Evolutionary conservation across 1,140 invertebrate species (phyloP), one percentile per base, ranked within the genome.

Genomic region (Sycobia sp.): DNA sequence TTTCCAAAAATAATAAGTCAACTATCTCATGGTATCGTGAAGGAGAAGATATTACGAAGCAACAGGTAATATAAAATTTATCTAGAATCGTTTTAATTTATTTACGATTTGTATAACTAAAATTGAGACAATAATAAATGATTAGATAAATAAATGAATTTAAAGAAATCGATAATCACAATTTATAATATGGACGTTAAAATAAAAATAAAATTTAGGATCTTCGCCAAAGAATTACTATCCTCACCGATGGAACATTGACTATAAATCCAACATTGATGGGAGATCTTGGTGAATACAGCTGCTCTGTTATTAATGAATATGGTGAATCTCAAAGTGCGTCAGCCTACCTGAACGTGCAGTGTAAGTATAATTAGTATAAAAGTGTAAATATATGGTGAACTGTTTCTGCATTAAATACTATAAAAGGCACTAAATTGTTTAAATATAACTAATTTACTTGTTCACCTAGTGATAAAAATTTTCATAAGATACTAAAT

Each of bases 281-380:
- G 82, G 86, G 88, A 29, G 95, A 98, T 76, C 87, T 89, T 62
- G 96, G 95, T 27, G 88, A 91, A 78, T 98, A 95, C 80, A 90
- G 88, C 56, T 98, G 96, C 76, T 87, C 90, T 70, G 93, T 96
- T 56, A 89, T 85, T 44, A 93, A 92, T 71, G 85, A 86, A 10
- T 88, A 90, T 41, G 93, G 91, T 11, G 89, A 91, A 68, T 85
- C 88, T 60, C 93, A 96, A 78, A 89, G 87, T 69, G 94, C 94
- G 29, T 88, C 86, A 55, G 95, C 95, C 47, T 96, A 90, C 82
- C 87, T 98, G 49, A 94, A 97, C 79, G 93, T 98, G 66, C 94
- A 96, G 84, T 98, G 95, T 97, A 81, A 89, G 88, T 85, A 57
- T 7, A 22, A n/a, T n/a, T n/a, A n/a, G n/a, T n/a, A n/a, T n/a